A percentile compares a stretch with the other conserved stretches of the same genome.
Evolutionary conservation across 30 jellyfish, hydroid and myxozoan species (phyloP).

Genomic region (Hydractinia echinata): DNA sequence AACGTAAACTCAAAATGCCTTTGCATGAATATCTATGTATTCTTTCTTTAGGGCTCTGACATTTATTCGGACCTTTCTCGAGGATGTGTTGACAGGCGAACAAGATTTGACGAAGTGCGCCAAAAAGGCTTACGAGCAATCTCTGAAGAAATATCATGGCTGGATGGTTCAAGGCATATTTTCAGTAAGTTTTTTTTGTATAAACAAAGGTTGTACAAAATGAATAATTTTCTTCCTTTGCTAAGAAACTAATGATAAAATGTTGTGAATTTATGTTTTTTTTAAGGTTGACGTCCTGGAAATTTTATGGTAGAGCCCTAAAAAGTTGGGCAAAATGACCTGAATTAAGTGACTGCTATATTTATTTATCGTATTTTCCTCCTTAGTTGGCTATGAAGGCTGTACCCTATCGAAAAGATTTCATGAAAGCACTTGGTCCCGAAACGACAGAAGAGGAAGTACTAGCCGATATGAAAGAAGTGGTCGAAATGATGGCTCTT

Average conservation of each 20-base stretch:
- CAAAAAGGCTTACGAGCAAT: constrained; percentile 84
- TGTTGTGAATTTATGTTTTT: not conserved
- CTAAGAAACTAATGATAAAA: not conserved
- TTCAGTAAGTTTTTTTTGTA: constrained; percentile 47
- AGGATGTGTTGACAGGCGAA: constrained; percentile 87
- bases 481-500: constrained; percentile 56
- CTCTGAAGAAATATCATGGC: constrained; percentile 88
- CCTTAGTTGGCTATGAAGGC: constrained; percentile 93
- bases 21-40: not conserved
- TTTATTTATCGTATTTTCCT: not conserved
- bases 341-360: not conserved
- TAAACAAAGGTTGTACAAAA: too few species aligned
- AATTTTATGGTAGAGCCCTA: not conserved
- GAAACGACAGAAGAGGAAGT: constrained; percentile 79
- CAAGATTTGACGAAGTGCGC: constrained; percentile 77
- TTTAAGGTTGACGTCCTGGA: not conserved
- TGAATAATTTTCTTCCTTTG: too few species aligned
- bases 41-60: constrained; percentile 64
- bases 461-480: constrained; percentile 61
- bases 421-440: constrained; percentile 69
- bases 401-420: constrained; percentile 82
- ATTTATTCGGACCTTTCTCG: constrained; percentile 77
- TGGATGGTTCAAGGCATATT: constrained; percentile 98
- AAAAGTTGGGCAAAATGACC: not conserved
- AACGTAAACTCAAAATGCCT: not conserved